Conservation (phyloP, 2,113 vertebrate species). For the Urocynchramus pylzowi region DNA sequence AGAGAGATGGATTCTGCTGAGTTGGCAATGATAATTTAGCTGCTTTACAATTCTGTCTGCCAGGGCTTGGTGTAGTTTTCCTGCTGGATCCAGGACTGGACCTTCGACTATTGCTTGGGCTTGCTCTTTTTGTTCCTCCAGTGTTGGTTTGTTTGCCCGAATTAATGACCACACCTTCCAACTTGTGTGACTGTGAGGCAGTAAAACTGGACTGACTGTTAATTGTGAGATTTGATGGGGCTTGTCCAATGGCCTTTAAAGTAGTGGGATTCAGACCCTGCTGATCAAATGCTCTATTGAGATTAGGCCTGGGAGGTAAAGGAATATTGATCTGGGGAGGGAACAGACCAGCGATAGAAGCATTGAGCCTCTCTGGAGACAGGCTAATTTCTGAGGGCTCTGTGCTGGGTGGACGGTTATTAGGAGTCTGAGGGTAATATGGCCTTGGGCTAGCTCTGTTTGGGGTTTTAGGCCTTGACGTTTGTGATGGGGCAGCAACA, state of each 20-base stretch:
- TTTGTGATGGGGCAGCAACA: conserved; percentile 88
- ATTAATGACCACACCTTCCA: conserved; percentile 78
- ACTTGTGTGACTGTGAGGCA: conserved; percentile 74
- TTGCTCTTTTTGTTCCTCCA: conserved; percentile 87
- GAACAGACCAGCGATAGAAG: conserved; percentile 96
- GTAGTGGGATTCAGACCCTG: conserved; percentile 98
- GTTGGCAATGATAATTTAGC: conserved; percentile 80
- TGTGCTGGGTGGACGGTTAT: conserved; percentile 95
- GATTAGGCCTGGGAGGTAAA: conserved; percentile 89
- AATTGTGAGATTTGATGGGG: conserved; percentile 83
- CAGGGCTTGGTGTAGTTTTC: conserved; percentile 92
- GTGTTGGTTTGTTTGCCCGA: conserved; percentile 83
- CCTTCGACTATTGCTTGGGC: conserved; percentile 91
- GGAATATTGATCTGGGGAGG: conserved; percentile 99
- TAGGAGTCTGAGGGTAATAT: conserved; percentile 94
- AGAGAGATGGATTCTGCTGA: conserved; percentile 78
- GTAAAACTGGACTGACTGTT: conserved; percentile 74
- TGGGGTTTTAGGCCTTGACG: conserved; percentile 94
- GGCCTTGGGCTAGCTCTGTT: conserved; percentile 95
- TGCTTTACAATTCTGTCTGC: conserved; percentile 88
- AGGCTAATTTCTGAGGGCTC: conserved; percentile 97
- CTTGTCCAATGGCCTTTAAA: conserved; percentile 96
- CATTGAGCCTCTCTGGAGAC: conserved; percentile 96
- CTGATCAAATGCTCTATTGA: conserved; percentile 95
- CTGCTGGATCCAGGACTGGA: conserved; percentile 92